Evolutionary conservation across 30 jellyfish, hydroid and myxozoan genomes (phyloP).

Genomic region (Mastigias papua): DNA sequence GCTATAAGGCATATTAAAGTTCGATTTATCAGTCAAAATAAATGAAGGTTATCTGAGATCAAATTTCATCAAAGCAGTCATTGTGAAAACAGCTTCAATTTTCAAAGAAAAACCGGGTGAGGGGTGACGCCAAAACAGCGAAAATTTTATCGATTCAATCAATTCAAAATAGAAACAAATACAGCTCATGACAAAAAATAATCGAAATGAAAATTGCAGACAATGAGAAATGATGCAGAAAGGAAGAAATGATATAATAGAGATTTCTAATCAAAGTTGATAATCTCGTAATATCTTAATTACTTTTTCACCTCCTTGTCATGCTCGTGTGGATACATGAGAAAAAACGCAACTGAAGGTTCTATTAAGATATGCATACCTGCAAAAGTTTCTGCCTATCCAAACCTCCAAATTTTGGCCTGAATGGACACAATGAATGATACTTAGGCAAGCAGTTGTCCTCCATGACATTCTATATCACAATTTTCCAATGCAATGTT

Average conservation of each 20-base stretch:
- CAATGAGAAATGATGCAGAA: background rate
- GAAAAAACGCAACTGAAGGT: background rate
- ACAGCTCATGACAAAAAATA: background rate
- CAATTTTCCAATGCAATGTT: too few relatives aligned
- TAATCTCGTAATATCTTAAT: background rate
- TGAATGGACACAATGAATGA: background rate
- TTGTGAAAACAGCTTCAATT: background rate
- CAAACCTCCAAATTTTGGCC: slow-evolving; percentile 89
- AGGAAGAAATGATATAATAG: background rate
- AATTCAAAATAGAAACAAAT: background rate
- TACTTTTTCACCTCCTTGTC: background rate
- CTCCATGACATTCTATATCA: too few relatives aligned
- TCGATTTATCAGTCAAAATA: background rate
- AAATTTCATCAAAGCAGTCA: background rate
- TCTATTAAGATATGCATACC: slow-evolving; percentile 13
- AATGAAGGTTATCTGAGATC: background rate
- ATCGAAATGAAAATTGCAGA: background rate
- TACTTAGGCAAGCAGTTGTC: background rate
- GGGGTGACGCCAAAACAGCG: background rate
- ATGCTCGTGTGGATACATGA: background rate
- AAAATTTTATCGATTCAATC: background rate
- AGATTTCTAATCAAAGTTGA: too few relatives aligned
- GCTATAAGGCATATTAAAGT: background rate
- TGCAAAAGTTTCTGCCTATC: slow-evolving; percentile 80
- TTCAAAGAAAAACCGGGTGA: background rate